Evolutionary conservation across 2,797 vertebrate genomes (phyloP).

Genomic region (Clamator glandarius): DNA sequence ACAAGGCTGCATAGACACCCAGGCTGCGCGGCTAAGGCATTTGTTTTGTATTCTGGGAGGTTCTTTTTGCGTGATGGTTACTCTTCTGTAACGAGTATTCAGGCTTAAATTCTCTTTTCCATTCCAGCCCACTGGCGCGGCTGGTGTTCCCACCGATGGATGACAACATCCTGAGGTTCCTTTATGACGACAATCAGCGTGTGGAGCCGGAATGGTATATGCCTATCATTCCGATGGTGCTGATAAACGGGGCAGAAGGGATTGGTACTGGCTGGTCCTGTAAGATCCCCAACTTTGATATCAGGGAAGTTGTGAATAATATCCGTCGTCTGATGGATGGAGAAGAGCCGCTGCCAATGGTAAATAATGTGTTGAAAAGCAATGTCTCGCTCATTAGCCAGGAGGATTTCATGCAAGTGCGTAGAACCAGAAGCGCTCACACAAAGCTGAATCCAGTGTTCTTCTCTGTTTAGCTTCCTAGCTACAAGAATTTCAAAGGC

Average conservation of each 20-base stretch:
- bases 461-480: constrained; percentile 85
- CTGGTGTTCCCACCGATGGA: constrained; percentile 89
- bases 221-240: constrained; percentile 93
- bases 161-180: constrained; percentile 90
- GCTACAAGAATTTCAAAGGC: constrained; percentile 94
- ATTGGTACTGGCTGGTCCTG: constrained; percentile 98
- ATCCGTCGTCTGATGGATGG: constrained; percentile 89
- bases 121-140: constrained; percentile 86
- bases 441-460: background rate
- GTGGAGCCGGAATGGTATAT: constrained; percentile 99
- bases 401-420: background rate
- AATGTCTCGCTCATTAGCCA: fast-evolving
- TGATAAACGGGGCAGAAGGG: constrained; percentile 93
- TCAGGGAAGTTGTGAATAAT: constrained; percentile 91
- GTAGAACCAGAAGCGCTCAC: background rate
- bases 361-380: constrained; percentile 55
- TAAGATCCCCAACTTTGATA: constrained; percentile 91
- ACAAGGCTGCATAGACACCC: too few relatives aligned
- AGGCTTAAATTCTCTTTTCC: background rate
- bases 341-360: constrained; percentile 91
- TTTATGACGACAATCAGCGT: constrained; percentile 93
- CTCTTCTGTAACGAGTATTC: background rate
- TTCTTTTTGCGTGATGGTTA: fast-evolving
- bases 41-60: background rate
- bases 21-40: background rate